Evolutionary conservation across 2,888 invertebrate species (phyloP).

Genomic region (Chrysolina haemoptera): DNA sequence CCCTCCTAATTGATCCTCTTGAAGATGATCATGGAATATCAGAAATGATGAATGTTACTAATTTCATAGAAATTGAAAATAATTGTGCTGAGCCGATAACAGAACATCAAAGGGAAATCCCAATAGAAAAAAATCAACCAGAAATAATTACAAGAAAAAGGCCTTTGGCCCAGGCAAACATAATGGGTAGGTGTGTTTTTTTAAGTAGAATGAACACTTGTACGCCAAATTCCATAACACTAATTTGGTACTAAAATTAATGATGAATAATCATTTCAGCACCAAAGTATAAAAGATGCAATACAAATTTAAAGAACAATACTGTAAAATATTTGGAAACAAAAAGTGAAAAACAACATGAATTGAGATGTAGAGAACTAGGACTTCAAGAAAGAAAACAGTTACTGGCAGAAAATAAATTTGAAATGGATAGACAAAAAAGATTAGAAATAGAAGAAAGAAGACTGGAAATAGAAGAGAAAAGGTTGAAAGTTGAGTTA

Average conservation of each 20-base stretch:
- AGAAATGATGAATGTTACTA: constrained; percentile 14
- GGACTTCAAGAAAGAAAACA: constrained; percentile 32
- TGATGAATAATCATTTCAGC: constrained; percentile 4
- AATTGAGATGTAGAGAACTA: constrained; percentile 28
- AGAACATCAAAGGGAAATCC: constrained; percentile 16
- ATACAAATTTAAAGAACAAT: constrained; percentile 5
- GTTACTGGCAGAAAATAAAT: constrained; percentile 22
- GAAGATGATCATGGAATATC: constrained; percentile 3
- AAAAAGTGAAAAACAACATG: constrained; percentile 32
- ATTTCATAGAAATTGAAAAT: constrained; percentile 13
- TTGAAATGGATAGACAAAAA: constrained; percentile 28
- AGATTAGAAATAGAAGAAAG: constrained; percentile 25
- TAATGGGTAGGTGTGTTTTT: too few species aligned
- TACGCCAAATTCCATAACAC: background rate
- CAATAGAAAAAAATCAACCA: background rate
- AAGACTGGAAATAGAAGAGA: constrained; percentile 23
- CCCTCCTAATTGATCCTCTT: background rate
- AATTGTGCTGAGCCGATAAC: background rate
- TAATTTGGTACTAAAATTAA: background rate
- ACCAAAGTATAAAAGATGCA: constrained; percentile 14
- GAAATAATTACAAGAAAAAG: constrained; percentile 11
- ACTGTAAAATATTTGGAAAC: constrained; percentile 27
- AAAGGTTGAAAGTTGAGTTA: constrained; percentile 26
- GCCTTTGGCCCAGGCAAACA: constrained; percentile 7
- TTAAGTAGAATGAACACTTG: too few species aligned